These are phyloP conservation scores for Mylabris sibirica DNA, from an alignment of 2,888 invertebrate genomes.

Conservation along the genomic window DNA sequence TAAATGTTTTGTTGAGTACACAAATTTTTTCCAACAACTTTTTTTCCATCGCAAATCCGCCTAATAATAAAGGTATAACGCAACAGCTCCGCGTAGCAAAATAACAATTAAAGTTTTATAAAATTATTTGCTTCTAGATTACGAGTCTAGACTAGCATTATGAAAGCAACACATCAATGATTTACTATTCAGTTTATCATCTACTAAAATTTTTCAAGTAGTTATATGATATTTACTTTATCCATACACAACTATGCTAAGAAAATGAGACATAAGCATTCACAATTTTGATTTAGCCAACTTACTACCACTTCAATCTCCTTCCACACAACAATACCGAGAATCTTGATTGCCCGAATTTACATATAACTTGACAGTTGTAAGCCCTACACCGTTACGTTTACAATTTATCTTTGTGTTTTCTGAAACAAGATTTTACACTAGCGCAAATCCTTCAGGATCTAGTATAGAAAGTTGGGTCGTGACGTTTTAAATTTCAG, in stretches of 20 bases:
- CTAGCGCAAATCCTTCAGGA: slow-evolving; percentile 33
- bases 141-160: background rate
- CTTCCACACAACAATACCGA: background rate
- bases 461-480: slow-evolving; percentile 32
- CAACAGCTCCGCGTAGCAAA: too few relatives aligned
- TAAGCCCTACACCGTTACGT: slow-evolving; percentile 23
- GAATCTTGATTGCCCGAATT: slow-evolving; percentile 1
- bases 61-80: too few relatives aligned
- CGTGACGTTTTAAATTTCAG: slow-evolving; percentile 32
- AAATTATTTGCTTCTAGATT: background rate
- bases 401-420: slow-evolving; percentile 33
- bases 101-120: too few relatives aligned
- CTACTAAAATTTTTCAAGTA: background rate
- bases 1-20: too few relatives aligned
- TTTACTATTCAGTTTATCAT: background rate
- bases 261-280: background rate
- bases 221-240: background rate
- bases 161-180: background rate
- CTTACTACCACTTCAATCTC: background rate
- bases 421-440: slow-evolving; percentile 37
- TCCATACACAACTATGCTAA: background rate
- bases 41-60: too few relatives aligned
- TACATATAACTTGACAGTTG: slow-evolving; percentile 5
- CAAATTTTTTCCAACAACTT: too few relatives aligned
- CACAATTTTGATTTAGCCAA: background rate